These are phyloP conservation scores for Rhinoptilus africanus DNA, from an alignment of 2,113 vertebrate genomes.

Conservation along the genomic window DNA sequence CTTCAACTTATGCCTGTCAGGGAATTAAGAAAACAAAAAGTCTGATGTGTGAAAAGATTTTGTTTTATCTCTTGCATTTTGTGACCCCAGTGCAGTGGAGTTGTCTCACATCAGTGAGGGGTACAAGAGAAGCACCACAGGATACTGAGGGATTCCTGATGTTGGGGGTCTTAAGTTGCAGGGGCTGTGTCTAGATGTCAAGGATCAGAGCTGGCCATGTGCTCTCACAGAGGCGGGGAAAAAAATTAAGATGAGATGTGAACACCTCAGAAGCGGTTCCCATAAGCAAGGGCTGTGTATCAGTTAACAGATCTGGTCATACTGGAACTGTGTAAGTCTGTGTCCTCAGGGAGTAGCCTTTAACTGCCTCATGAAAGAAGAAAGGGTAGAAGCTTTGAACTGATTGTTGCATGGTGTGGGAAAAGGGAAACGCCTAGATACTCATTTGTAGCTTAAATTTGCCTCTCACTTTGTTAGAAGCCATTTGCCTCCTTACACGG, in stretches of 20 bases:
- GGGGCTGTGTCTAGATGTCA: neutral
- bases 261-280: neutral
- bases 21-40: constrained; percentile 1
- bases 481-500: neutral
- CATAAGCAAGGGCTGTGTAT: neutral
- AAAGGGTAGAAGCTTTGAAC: neutral
- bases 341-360: neutral
- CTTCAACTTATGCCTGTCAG: constrained; percentile 74
- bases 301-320: neutral
- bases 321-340: neutral
- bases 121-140: neutral
- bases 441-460: neutral
- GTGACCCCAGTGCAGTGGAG: neutral
- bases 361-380: neutral
- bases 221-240: neutral
- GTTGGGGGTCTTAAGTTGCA: neutral
- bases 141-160: neutral
- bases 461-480: neutral
- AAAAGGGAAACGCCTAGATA: neutral
- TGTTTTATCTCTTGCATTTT: neutral
- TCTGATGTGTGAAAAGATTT: too few species aligned
- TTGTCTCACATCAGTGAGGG: neutral
- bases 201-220: neutral
- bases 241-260: neutral
- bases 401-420: neutral